Base-by-base conservation (phyloP, 2,888 invertebrate species). In the Coenonympha arcania region DNA sequence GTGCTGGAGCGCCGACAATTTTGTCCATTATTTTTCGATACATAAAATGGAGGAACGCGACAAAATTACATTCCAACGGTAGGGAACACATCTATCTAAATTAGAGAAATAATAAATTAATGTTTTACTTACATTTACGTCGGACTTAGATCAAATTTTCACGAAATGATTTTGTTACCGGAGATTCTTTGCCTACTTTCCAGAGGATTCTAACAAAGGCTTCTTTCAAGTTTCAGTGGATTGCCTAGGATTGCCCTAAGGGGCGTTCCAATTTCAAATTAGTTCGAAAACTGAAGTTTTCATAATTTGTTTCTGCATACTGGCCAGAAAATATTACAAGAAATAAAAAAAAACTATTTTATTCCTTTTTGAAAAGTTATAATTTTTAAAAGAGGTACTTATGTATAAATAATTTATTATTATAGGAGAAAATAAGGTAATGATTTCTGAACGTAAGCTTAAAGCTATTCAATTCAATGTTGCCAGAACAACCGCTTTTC, bases 111-210 rank as follows among this genome's bases (percentile, higher is more conserved):
- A 65, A 64, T 57, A 60, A 54, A 57, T 55, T 61, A 55, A 55
- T 50, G 45, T 56, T 68, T 76, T 82, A 86, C 85, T 86, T 74
- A 86, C 85, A 73, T 79, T 79, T 75, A 70, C 76, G 79, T 79
- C 77, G 72, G 73, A 67, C 74, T 73, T 76, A 65, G 77, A 82
- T 81, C 71, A 83, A 81, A 73, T 80, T 84, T 72, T 79, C 86
- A 84, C 86, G 79, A 78, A 82, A 82, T 79, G 85, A 87, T 86
- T 86, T 86, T 82, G 85, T 82, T 84, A 77, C 84, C 80, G 81
- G 84, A 82, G 82, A 79, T 79, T 78, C 79, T 74, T 74, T 85
- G 85, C 79, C 82, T 84, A 80, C 78, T 84, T 81, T 84, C 80
- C 76, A 82, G 83, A 81, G 81, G 87, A 84, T 81, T 87, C 86